A percentile compares a stretch with the other conserved stretches of the same genome.
Conservation (phyloP, 2,797 vertebrate genomes). For the Sebastes minor region DNA sequence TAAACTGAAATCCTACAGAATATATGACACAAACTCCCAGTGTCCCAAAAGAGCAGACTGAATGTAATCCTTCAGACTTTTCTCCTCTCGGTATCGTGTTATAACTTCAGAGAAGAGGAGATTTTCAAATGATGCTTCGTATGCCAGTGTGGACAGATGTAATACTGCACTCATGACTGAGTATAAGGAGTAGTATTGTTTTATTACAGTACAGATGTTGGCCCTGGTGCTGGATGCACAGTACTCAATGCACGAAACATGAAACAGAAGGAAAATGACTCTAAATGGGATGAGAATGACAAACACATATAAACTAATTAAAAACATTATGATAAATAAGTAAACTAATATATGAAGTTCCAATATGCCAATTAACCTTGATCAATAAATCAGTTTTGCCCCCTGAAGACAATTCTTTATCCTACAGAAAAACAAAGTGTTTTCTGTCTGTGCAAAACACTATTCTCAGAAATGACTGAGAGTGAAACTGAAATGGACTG, state of each 20-base stretch:
- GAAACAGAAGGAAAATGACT: neutral
- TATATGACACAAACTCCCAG: neutral
- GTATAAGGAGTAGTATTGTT: neutral
- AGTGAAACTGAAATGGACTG: neutral
- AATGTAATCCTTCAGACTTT: neutral
- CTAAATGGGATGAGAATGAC: neutral
- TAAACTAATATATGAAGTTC: neutral
- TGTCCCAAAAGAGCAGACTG: neutral
- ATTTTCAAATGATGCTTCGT: neutral
- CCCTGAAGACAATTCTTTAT: neutral
- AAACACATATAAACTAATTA: neutral
- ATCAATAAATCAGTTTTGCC: neutral
- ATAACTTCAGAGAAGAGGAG: neutral
- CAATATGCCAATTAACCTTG: neutral
- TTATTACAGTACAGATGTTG: neutral
- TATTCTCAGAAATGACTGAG: neutral
- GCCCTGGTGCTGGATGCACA: no score
- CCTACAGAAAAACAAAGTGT: neutral
- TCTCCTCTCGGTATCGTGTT: neutral
- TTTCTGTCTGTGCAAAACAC: neutral
- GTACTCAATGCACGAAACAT: no score
- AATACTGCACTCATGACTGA: neutral
- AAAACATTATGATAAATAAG: neutral
- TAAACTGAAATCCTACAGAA: neutral
- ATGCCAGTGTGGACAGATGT: neutral